A percentile compares a stretch with the other conserved stretches of the same genome.
phyloP scores from a whole-genome alignment of 2,113 vertebrate species.

The Microtus richardsoni region DNA sequence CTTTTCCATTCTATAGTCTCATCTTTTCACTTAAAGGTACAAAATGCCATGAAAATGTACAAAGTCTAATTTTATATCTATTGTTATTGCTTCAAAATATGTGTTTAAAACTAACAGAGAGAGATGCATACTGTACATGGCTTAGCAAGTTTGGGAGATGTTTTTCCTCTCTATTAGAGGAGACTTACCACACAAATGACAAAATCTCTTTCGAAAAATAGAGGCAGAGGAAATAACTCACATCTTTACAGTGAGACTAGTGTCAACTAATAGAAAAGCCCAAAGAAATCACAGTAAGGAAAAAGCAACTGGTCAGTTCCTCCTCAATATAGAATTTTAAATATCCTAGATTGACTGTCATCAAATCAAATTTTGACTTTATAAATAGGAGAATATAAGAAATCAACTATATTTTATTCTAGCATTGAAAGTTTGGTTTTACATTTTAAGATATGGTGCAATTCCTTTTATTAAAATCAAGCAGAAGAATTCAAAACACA shows the following conservation, averaged over 20 bases:
- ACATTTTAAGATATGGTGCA: not conserved
- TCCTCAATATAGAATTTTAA: not conserved
- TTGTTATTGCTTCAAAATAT: not conserved
- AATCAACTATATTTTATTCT: not conserved
- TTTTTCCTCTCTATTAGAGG: not conserved
- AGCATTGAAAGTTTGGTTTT: not conserved
- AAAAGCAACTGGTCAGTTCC: not conserved
- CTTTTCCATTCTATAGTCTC: too few species aligned
- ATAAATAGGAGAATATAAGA: not conserved
- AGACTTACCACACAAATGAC: not conserved
- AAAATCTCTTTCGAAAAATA: not conserved
- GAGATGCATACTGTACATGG: not conserved
- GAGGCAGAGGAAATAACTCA: not conserved
- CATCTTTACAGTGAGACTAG: not conserved
- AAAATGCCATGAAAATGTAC: not conserved
- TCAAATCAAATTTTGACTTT: not conserved
- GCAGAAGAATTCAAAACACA: not conserved
- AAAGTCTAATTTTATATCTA: not conserved
- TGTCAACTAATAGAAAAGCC: not conserved
- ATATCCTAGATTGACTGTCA: not conserved
- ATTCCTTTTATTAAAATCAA: constrained; percentile 4
- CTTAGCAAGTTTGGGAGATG: not conserved
- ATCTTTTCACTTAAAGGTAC: not conserved
- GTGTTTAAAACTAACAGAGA: not conserved
- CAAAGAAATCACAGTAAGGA: not conserved